Conservation (phyloP, 2,797 vertebrate genomes). For the Ptychobarbus kaznakovi region DNA sequence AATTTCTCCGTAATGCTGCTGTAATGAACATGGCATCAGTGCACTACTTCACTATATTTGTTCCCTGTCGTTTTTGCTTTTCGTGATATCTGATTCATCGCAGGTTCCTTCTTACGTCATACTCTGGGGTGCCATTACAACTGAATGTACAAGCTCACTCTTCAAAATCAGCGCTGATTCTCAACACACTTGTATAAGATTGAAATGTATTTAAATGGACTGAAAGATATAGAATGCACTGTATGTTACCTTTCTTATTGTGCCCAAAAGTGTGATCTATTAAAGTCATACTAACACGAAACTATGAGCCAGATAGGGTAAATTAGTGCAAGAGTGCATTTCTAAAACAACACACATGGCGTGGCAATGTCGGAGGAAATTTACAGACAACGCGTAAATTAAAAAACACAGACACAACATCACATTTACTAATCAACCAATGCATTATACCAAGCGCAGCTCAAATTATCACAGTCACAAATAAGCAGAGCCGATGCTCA, state of each 20-base stretch:
- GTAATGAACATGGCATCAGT: neutral
- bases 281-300: neutral
- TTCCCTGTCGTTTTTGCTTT: neutral
- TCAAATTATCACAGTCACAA: neutral
- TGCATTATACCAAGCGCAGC: neutral
- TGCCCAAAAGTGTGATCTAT: neutral
- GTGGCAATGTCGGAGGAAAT: no score
- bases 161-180: neutral
- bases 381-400: no score
- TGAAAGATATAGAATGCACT: neutral
- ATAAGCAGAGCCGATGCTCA: no score
- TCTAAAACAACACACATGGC: no score
- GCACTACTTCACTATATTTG: neutral
- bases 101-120: neutral
- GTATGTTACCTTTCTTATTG: neutral
- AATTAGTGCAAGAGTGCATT: no score
- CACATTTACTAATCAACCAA: neutral
- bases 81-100: neutral
- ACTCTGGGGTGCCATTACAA: neutral
- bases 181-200: neutral
- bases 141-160: neutral
- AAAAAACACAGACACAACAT: neutral
- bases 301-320: neutral
- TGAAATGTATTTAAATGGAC: neutral
- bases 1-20: neutral